These are phyloP conservation scores for Calliopsis andreniformis DNA, from an alignment of 1,140 invertebrate species.

Conservation along the genomic window DNA sequence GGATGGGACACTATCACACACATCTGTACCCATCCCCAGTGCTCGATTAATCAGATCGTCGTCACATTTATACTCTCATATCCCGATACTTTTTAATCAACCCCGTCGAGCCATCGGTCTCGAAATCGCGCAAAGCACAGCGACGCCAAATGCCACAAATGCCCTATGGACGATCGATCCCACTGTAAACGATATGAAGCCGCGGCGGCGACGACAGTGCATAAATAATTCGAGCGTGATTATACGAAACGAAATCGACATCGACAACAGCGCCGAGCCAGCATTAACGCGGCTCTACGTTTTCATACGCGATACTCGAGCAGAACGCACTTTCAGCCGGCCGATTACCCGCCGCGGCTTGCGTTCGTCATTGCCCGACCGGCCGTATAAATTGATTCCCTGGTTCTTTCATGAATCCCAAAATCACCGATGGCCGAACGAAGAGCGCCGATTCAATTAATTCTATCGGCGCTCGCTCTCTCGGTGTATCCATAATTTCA, in stretches of 20 bases:
- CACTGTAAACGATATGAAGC: background rate
- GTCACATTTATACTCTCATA: too few relatives aligned
- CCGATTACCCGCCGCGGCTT: background rate
- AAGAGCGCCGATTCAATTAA: slow-evolving; percentile 35
- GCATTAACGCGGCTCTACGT: slow-evolving; percentile 2
- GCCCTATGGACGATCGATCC: too few relatives aligned
- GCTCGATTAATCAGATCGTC: too few relatives aligned
- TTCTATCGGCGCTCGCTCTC: background rate
- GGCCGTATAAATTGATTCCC: slow-evolving; percentile 31
- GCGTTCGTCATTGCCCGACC: slow-evolving; percentile 13
- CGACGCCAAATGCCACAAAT: too few relatives aligned
- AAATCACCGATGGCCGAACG: slow-evolving; percentile 14
- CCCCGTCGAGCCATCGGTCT: too few relatives aligned
- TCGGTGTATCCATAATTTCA: slow-evolving; percentile 41
- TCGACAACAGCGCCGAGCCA: too few relatives aligned
- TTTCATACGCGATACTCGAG: background rate
- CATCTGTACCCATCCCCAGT: too few relatives aligned
- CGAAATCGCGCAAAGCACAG: too few relatives aligned
- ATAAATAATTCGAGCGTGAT: background rate
- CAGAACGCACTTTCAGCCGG: background rate
- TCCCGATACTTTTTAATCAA: too few relatives aligned
- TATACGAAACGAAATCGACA: background rate
- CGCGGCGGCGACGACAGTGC: background rate
- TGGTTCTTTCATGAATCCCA: slow-evolving; percentile 40
- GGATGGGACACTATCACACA: too few relatives aligned